phyloP scores from a whole-genome alignment of 1,140 invertebrate species.

The Drosophila mayri region DNA sequence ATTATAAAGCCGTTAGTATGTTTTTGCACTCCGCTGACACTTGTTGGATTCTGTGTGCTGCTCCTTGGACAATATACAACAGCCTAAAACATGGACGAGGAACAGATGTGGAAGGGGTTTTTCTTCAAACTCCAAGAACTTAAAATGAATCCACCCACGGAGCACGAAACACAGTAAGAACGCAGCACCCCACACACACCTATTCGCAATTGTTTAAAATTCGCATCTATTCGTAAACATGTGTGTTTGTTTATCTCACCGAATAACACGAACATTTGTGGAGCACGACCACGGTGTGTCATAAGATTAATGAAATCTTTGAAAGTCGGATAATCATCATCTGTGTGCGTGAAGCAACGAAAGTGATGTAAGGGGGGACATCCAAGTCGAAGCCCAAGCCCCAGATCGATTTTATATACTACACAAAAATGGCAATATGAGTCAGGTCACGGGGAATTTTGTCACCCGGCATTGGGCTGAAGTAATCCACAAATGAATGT shows the following conservation, averaged over 20 bases:
- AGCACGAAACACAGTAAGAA: constrained; percentile 88
- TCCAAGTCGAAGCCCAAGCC: neutral
- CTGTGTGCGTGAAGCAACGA: constrained; percentile 23
- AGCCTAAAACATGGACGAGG: constrained; percentile 85
- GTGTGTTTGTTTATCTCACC: constrained; percentile 25
- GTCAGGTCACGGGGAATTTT: constrained; percentile 27
- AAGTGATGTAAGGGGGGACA: constrained; percentile 34
- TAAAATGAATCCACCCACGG: constrained; percentile 86
- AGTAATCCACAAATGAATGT: constrained; percentile 4
- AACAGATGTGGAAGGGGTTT: constrained; percentile 90
- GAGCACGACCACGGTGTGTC: constrained; percentile 19
- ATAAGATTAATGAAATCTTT: constrained; percentile 28
- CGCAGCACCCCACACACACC: constrained; percentile 6
- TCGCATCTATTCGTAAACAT: constrained; percentile 14
- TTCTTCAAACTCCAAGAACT: constrained; percentile 87
- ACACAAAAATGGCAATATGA: constrained; percentile 13
- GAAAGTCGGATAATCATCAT: constrained; percentile 18
- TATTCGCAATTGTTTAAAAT: constrained; percentile 6
- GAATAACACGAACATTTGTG: constrained; percentile 24
- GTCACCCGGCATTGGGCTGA: neutral
- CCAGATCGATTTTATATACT: constrained; percentile 33
- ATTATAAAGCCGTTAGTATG: constrained; percentile 44
- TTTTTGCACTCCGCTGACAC: constrained; percentile 38
- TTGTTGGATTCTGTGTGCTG: constrained; percentile 43
- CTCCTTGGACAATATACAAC: constrained; percentile 1